Evolutionary conservation across 2,797 vertebrate species (phyloP).

Genomic region (Rhodeus uyekii): DNA sequence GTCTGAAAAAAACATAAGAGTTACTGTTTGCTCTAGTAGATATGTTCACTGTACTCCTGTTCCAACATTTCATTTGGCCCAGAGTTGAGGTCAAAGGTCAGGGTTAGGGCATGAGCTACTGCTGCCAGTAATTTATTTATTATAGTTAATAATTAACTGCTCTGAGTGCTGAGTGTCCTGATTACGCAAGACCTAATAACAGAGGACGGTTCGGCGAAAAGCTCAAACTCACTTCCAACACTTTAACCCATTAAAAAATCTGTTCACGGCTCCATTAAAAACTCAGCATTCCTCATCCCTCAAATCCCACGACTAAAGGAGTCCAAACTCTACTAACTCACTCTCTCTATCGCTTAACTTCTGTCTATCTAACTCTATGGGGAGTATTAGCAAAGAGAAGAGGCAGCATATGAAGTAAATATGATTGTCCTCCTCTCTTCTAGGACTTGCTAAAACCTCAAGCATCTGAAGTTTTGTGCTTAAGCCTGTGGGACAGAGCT

Average conservation of each 20-base stretch:
- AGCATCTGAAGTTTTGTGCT: slow-evolving; percentile 6
- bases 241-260: slow-evolving; percentile 41
- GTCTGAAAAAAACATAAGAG: neutral
- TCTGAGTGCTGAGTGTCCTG: neutral
- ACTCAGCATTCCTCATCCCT: slow-evolving; percentile 43
- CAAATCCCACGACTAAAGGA: slow-evolving; percentile 48
- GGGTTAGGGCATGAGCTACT: neutral
- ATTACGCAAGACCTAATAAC: neutral
- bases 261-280: slow-evolving; percentile 46
- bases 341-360: slow-evolving; percentile 18
- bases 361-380: slow-evolving; percentile 26
- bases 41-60: neutral
- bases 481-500: slow-evolving; percentile 17
- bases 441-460: slow-evolving; percentile 23
- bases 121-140: slow-evolving; percentile 16
- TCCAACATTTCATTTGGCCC: neutral
- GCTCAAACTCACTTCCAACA: neutral
- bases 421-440: slow-evolving; percentile 35
- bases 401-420: slow-evolving; percentile 44
- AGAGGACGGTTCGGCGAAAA: neutral
- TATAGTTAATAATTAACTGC: slow-evolving; percentile 17
- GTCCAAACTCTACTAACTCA: slow-evolving; percentile 29
- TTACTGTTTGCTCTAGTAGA: neutral
- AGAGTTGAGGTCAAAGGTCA: slow-evolving; percentile 15
- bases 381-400: slow-evolving; percentile 10